Evolutionary conservation across 1,140 invertebrate genomes (phyloP).

Genomic region (Dendrolimus punctatus): DNA sequence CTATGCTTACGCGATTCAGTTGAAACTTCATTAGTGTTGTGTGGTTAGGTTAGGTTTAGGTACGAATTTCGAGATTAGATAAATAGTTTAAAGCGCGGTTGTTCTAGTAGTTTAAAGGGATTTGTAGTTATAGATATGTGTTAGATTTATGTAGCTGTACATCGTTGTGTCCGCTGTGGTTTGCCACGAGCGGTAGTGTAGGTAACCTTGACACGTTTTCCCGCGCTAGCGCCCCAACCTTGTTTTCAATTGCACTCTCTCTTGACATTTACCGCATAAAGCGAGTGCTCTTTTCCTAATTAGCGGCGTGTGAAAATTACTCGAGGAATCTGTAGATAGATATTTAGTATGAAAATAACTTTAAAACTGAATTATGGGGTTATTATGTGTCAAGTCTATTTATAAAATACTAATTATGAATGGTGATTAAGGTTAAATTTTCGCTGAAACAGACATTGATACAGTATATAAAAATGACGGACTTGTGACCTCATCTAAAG

Average conservation of each 20-base stretch:
- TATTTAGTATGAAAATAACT: too few species aligned
- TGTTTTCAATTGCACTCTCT: conserved; percentile 62
- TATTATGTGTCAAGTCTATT: not conserved
- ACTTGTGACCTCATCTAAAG: conserved; percentile 31
- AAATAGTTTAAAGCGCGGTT: conserved; percentile 3
- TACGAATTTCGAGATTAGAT: conserved; percentile 11
- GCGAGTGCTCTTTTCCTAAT: conserved; percentile 27
- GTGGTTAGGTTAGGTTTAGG: conserved; percentile 26
- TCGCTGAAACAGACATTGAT: conserved; percentile 12
- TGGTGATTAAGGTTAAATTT: not conserved
- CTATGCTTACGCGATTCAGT: conserved; percentile 12
- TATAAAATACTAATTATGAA: not conserved
- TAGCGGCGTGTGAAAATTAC: conserved; percentile 6
- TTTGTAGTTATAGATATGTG: conserved; percentile 5
- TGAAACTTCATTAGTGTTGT: conserved; percentile 22
- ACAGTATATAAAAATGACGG: conserved; percentile 24
- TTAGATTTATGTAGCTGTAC: conserved; percentile 17
- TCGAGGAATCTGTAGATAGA: too few species aligned
- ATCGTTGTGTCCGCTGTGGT: conserved; percentile 51
- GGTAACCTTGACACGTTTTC: conserved; percentile 67
- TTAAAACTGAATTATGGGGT: not conserved
- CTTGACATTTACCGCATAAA: conserved; percentile 52
- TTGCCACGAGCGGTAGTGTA: conserved; percentile 38
- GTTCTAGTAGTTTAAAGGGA: too few species aligned
- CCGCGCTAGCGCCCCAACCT: conserved; percentile 58